phyloP scores from a whole-genome alignment of 2,888 invertebrate species.

The Synanthedon vespiformis region DNA sequence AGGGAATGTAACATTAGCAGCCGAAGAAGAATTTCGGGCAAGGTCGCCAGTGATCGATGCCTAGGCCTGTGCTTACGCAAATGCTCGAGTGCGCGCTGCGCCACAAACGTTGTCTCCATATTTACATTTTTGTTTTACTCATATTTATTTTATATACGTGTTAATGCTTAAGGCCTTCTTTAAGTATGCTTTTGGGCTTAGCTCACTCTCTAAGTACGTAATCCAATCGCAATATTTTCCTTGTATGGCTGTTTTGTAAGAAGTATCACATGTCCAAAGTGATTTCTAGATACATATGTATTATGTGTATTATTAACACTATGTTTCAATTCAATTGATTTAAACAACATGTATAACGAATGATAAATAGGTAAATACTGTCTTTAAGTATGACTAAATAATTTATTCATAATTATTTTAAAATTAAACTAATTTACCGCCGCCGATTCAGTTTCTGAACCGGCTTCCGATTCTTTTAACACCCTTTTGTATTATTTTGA shows the following conservation, averaged over 20 bases:
- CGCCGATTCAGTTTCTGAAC: no score
- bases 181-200: conserved; percentile 6
- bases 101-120: conserved; percentile 21
- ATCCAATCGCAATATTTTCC: background rate
- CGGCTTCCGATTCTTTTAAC: no score
- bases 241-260: background rate
- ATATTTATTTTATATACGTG: conserved; percentile 42
- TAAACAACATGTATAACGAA: no score
- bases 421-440: no score
- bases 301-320: no score
- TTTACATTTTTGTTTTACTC: conserved; percentile 42
- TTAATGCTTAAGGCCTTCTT: conserved; percentile 39
- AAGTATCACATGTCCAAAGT: no score
- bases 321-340: no score
- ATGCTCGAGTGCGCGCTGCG: conserved; percentile 12
- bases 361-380: no score
- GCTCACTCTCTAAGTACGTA: background rate
- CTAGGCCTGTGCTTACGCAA: conserved; percentile 46
- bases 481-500: no score
- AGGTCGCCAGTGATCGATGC: conserved; percentile 52
- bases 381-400: no score
- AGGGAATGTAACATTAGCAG: conserved; percentile 4
- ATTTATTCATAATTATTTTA: no score
- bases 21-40: conserved; percentile 56
- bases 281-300: no score